Evolutionary conservation across 2,797 vertebrate genomes (phyloP), one percentile per base, ranked within the genome.

Genomic region (Acanthis flammea): DNA sequence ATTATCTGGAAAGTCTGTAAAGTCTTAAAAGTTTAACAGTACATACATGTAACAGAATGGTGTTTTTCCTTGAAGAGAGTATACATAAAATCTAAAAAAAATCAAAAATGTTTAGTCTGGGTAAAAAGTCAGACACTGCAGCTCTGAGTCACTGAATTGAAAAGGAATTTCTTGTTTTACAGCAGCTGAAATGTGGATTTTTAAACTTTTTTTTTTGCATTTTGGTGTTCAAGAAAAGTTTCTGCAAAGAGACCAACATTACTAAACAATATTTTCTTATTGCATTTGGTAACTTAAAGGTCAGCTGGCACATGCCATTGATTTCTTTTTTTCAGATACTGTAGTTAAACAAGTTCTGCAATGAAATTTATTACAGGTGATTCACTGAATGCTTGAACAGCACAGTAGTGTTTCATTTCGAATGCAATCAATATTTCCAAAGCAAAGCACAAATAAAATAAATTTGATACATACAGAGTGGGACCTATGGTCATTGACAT

Each of bases 401-500:
- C 82, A 39, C 22, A 95, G 54, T 47, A 81, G 44, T 88, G 58
- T 97, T 97, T 96, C 94, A 97, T 97, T 97, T 68, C 9, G 25
- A 89, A 94, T 92, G 80, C 33, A 97, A 97, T 98, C 97, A 96
- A 97, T 98, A 91, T 95, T 97, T 97, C 93, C 88, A 86, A 96
- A 97, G 92, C 62, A 95, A 91, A 91, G 84, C 77, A 95, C 33
- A 92, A 66, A 53, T 89, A 86, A 90, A 97, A 97, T 91, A 93
- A 63, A 75, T 96, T 86, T 94, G 87, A 83, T 95, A 86, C 50
- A 51, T 66, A 57, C 45, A 74, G 67, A 94, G 54, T 4, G 28
- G 33, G 62, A 94, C 74, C 88, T 86, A 82, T 44, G 83, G 65
- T 89, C 68, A 82, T 88, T 97, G 97, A 86, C 87, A 93, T 97